Conservation (phyloP, 2,888 invertebrate genomes). For the Catocala nupta region DNA sequence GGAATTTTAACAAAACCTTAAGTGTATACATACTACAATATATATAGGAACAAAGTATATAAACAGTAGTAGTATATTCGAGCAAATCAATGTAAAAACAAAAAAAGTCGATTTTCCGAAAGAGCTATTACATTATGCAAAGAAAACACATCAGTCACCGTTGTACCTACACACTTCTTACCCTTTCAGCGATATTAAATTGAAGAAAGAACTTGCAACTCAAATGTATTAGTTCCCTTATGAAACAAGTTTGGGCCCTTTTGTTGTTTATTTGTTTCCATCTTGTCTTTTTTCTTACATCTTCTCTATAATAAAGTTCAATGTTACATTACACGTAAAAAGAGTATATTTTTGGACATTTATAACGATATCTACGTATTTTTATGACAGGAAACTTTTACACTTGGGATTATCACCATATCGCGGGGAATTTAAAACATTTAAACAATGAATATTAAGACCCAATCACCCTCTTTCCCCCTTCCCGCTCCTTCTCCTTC, state of each 20-base stretch:
- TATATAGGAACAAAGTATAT: not conserved
- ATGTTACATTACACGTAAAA: too few species aligned
- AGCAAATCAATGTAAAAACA: constrained; percentile 24
- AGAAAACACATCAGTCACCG: constrained; percentile 74
- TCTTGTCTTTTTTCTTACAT: constrained; percentile 7
- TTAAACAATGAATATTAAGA: too few species aligned
- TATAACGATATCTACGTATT: too few species aligned
- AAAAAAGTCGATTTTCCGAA: constrained; percentile 43
- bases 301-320: not conserved
- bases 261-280: constrained; percentile 37
- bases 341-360: too few species aligned
- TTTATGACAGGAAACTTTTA: too few species aligned
- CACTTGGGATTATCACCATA: too few species aligned
- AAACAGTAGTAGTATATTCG: constrained; percentile 2
- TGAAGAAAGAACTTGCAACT: constrained; percentile 57
- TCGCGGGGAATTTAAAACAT: too few species aligned
- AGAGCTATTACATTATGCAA: constrained; percentile 59
- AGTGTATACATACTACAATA: too few species aligned
- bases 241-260: constrained; percentile 55
- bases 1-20: too few species aligned
- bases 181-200: constrained; percentile 76
- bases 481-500: too few species aligned
- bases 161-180: constrained; percentile 57
- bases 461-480: too few species aligned
- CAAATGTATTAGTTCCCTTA: constrained; percentile 64